Percentiles rank a stretch among this genome's conserved stretches.
These are phyloP conservation scores for Aplysina aerophoba DNA, from an alignment of 37 sponge, comb jelly and placozoan genomes.

Conservation along the genomic window DNA sequence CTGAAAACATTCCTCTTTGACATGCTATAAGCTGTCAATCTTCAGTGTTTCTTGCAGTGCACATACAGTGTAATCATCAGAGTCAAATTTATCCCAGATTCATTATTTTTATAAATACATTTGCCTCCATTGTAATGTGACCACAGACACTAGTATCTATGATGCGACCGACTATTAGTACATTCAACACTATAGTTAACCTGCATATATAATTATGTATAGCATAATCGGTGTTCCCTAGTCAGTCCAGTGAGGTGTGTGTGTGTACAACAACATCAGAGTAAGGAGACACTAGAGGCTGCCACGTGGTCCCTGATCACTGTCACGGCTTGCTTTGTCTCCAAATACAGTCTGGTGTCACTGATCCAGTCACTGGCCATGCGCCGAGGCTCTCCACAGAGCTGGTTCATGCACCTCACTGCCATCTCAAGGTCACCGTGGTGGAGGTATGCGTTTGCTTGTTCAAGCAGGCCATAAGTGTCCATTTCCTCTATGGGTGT, in stretches of 20 bases:
- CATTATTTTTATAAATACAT: too few relatives aligned
- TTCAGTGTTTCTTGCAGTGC: too few relatives aligned
- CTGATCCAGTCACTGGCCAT: constrained; percentile 87
- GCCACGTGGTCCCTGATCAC: constrained; percentile 60
- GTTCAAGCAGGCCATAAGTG: constrained; percentile 52
- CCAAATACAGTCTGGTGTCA: constrained; percentile 73
- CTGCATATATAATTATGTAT: constrained; percentile 6
- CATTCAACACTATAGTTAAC: too few relatives aligned
- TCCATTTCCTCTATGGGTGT: constrained; percentile 45
- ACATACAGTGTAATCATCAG: too few relatives aligned
- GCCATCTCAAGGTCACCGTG: constrained; percentile 74
- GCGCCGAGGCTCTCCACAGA: constrained; percentile 74
- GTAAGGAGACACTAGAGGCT: constrained; percentile 43
- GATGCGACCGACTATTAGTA: too few relatives aligned
- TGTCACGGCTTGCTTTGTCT: constrained; percentile 74
- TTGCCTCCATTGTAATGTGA: too few relatives aligned
- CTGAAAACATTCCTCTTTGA: too few relatives aligned
- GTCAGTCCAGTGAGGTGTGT: not conserved
- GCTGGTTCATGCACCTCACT: constrained; percentile 60
- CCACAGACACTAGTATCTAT: too few relatives aligned
- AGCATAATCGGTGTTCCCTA: not conserved
- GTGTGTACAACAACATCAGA: not conserved
- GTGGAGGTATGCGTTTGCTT: constrained; percentile 45
- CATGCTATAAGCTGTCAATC: too few relatives aligned
- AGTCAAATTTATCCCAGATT: too few relatives aligned